Evolutionary conservation across 2,888 invertebrate genomes (phyloP).

Genomic region (Bellardia pandia): DNA sequence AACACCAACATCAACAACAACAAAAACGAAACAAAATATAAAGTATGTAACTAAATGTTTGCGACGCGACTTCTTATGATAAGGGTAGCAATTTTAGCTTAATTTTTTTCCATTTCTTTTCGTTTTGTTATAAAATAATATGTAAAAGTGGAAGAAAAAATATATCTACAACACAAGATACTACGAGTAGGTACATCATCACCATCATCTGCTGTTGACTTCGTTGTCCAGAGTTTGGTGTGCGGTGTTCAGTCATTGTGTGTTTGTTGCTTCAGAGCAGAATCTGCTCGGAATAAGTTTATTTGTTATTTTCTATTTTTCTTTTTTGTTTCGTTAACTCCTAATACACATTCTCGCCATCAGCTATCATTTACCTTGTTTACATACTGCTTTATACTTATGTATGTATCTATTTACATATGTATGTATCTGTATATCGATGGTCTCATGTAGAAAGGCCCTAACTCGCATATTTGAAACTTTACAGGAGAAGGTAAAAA

Average conservation of each 20-base stretch:
- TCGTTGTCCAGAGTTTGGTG: background rate
- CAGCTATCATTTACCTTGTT: background rate
- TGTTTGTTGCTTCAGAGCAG: background rate
- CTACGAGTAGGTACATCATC: background rate
- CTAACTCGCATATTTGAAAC: too few relatives aligned
- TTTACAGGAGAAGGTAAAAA: too few relatives aligned
- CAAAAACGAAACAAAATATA: background rate
- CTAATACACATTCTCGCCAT: background rate
- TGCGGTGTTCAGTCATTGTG: background rate
- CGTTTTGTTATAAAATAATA: background rate
- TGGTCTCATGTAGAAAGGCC: too few relatives aligned
- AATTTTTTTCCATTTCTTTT: background rate
- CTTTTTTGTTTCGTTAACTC: too few relatives aligned
- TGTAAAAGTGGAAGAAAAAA: background rate
- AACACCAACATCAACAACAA: too few relatives aligned
- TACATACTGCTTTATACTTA: too few relatives aligned
- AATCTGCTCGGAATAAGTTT: background rate
- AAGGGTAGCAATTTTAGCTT: background rate
- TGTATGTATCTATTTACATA: background rate
- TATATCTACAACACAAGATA: background rate
- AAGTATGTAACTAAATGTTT: background rate
- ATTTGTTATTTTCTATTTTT: background rate
- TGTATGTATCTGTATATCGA: slow-evolving; percentile 6
- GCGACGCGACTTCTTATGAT: background rate
- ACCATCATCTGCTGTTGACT: background rate